These are phyloP conservation scores for Ciconia boyciana DNA, from an alignment of 2,113 vertebrate species.

Conservation along the genomic window DNA sequence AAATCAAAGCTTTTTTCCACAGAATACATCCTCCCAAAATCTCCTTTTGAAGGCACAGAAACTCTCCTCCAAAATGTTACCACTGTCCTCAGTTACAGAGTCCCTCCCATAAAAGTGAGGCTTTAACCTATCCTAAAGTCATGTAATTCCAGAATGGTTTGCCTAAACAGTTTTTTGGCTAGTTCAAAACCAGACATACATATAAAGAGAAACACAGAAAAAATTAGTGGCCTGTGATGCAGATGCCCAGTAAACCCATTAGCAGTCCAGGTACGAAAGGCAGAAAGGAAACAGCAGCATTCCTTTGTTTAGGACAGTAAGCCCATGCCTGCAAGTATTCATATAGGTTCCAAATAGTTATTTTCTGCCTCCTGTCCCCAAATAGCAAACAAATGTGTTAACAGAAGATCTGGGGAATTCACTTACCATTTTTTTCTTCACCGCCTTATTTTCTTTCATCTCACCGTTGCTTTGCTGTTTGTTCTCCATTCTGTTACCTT, in stretches of 20 bases:
- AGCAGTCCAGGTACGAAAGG: neutral
- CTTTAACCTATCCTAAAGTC: neutral
- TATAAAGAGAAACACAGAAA: neutral
- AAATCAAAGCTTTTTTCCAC: neutral
- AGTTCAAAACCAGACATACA: neutral
- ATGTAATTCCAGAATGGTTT: neutral
- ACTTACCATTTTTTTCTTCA: constrained; percentile 64
- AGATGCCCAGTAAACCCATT: neutral
- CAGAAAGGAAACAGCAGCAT: neutral
- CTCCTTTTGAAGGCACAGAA: neutral
- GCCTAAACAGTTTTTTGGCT: neutral
- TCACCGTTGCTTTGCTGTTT: neutral
- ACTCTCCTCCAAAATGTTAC: neutral
- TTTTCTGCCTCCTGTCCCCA: neutral
- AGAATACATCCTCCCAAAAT: neutral
- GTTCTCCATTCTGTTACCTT: constrained; percentile 9
- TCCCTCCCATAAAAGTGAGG: neutral
- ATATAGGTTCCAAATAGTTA: neutral
- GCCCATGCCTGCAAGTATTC: neutral
- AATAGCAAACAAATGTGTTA: neutral
- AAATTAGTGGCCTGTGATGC: neutral
- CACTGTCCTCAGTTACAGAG: neutral
- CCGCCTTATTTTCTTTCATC: neutral
- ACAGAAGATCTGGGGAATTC: neutral
- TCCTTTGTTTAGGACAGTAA: neutral